These are phyloP conservation scores for Polyommatus icarus DNA, from an alignment of 2,888 invertebrate species.

Conservation along the genomic window DNA sequence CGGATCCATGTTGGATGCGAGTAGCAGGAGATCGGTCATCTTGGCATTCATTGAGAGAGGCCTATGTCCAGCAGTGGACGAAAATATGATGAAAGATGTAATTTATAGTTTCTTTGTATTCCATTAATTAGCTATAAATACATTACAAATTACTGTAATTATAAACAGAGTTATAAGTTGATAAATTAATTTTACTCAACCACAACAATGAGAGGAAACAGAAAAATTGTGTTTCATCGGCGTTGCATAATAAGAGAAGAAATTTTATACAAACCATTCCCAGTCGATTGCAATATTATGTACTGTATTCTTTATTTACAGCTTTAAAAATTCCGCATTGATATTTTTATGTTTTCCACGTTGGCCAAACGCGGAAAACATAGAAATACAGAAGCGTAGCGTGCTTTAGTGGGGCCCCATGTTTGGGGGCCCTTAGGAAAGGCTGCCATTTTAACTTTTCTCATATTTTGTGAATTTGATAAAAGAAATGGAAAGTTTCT, in stretches of 20 bases:
- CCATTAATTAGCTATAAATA: not conserved
- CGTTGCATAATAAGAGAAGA: not conserved
- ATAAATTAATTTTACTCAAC: not conserved
- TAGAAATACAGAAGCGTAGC: too few species aligned
- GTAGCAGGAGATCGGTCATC: too few species aligned
- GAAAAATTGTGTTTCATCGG: not conserved
- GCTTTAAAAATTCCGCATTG: not conserved
- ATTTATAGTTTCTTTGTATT: not conserved
- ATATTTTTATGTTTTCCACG: not conserved
- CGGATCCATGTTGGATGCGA: too few species aligned
- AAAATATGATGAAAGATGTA: too few species aligned
- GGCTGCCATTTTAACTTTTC: too few species aligned
- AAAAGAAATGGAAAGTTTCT: too few species aligned
- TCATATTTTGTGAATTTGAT: too few species aligned
- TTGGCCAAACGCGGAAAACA: too few species aligned
- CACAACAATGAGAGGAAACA: constrained; percentile 1
- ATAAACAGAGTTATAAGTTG: not conserved
- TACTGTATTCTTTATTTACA: not conserved
- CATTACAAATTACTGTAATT: constrained; percentile 3
- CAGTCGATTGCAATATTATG: not conserved
- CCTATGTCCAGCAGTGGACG: too few species aligned
- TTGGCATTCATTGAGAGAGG: too few species aligned
- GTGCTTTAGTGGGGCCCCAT: too few species aligned
- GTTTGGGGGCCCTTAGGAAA: too few species aligned
- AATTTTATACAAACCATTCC: not conserved